Evolutionary conservation across 2,797 vertebrate species (phyloP).

Genomic region (Sebastes hopkinsi): DNA sequence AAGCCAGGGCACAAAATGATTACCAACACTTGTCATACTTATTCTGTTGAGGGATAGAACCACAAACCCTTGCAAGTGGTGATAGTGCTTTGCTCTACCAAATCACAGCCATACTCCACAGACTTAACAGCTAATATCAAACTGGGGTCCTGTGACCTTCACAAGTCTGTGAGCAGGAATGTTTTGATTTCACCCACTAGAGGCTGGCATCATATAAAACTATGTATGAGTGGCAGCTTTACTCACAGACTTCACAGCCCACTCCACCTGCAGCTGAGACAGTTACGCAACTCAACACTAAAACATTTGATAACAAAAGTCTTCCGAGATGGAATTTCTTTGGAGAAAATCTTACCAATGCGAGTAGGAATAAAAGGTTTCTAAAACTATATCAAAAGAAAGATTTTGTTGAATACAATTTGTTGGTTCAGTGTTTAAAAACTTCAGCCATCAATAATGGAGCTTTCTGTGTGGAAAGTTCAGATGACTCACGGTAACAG

Average conservation of each 20-base stretch:
- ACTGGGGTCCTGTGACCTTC: background rate
- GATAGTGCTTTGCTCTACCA: background rate
- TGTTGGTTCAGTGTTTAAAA: background rate
- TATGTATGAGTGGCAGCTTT: constrained; percentile 19
- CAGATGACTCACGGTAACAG: background rate
- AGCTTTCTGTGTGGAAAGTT: background rate
- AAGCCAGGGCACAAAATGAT: background rate
- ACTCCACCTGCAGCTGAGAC: constrained; percentile 51
- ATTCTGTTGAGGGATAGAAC: background rate
- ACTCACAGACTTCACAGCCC: constrained; percentile 34
- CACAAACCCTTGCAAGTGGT: background rate
- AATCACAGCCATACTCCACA: too few species aligned
- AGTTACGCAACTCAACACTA: constrained; percentile 17
- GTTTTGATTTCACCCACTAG: background rate
- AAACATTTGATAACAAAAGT: constrained; percentile 14
- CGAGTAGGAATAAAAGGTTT: background rate
- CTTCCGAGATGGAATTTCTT: background rate
- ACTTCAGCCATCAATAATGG: background rate
- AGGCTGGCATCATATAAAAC: background rate
- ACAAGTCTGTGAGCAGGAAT: background rate
- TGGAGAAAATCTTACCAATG: background rate
- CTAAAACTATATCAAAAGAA: background rate
- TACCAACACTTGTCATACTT: background rate
- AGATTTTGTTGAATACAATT: background rate
- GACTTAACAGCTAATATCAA: background rate